phyloP scores from a whole-genome alignment of 2,888 invertebrate species.

The Acrobasis repandana region DNA sequence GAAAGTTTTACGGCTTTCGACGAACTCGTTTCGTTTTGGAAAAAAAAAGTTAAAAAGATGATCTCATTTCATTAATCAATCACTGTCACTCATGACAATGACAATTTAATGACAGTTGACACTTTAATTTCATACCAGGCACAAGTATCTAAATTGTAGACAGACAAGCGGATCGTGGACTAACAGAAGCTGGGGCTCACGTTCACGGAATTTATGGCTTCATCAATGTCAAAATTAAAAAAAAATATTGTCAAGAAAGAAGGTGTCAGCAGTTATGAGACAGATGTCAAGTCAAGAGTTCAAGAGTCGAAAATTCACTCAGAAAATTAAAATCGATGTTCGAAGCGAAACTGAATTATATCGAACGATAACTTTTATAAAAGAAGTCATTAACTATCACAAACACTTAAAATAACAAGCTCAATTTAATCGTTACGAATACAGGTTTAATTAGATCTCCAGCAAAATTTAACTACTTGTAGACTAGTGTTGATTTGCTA shows the following conservation, averaged over 20 bases:
- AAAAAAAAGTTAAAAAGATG: neutral
- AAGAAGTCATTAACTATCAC: neutral
- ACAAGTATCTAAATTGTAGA: too few relatives aligned
- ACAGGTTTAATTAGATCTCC: neutral
- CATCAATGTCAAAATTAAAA: too few relatives aligned
- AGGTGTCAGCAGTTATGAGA: too few relatives aligned
- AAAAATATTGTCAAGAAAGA: too few relatives aligned
- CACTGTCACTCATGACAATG: neutral
- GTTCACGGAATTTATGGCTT: too few relatives aligned
- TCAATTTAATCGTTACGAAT: neutral
- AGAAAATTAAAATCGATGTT: neutral
- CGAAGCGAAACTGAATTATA: neutral
- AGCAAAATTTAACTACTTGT: neutral
- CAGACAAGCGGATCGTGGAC: too few relatives aligned
- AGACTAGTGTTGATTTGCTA: conserved; percentile 35
- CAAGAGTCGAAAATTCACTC: too few relatives aligned
- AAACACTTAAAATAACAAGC: neutral
- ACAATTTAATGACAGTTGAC: neutral
- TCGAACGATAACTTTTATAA: neutral
- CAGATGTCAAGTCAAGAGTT: too few relatives aligned
- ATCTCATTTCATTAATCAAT: neutral
- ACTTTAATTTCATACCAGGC: neutral
- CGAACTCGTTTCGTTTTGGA: neutral
- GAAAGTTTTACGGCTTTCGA: conserved; percentile 1
- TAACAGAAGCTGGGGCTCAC: too few relatives aligned